Base-by-base conservation (phyloP, 2,113 vertebrate genomes). In the Otolemur garnettii region DNA sequence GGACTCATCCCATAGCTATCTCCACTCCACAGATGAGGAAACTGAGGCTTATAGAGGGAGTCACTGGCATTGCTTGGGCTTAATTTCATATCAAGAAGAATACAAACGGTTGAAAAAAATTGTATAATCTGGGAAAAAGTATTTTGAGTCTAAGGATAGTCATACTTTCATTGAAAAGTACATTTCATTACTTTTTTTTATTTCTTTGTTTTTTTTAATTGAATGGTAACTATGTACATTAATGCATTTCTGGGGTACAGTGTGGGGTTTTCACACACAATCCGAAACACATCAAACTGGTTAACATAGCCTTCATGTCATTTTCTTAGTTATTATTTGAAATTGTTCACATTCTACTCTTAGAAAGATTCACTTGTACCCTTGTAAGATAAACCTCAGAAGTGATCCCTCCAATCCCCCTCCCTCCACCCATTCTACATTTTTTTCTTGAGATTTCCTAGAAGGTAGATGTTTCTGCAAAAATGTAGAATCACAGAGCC, bases 381-480 rank as follows among this genome's bases (percentile, higher is more conserved):
- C n/a, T n/a, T n/a, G n/a, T n/a, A n/a, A n/a, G n/a, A n/a, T n/a
- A n/a, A n/a, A n/a, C n/a, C n/a, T n/a, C n/a, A n/a, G n/a, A n/a
- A n/a, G n/a, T n/a, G n/a, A n/a, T n/a, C n/a, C n/a, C n/a, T n/a
- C n/a, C n/a, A n/a, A n/a, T n/a, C n/a, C n/a, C n/a, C n/a, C n/a
- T n/a, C n/a, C n/a, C n/a, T n/a, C n/a, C n/a, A n/a, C n/a, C n/a
- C n/a, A n/a, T n/a, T n/a, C n/a, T n/a, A n/a, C n/a, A n/a, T n/a
- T n/a, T n/a, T 87, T 82, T 86, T 14, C 33, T 86, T 75, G 74
- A 86, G 92, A 90, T 62, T 83, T n/a, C 22, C 18, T 55, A 22
- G 55, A 83, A 87, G 71, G 57, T 68, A 83, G 68, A 78, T 79
- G 55, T 69, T 87, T 83, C 69, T 81, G 62, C 45, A 82, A n/a